These are phyloP conservation scores for Porites divaricata DNA, from an alignment of 92 coral and sea anemone species.

Conservation along the genomic window DNA sequence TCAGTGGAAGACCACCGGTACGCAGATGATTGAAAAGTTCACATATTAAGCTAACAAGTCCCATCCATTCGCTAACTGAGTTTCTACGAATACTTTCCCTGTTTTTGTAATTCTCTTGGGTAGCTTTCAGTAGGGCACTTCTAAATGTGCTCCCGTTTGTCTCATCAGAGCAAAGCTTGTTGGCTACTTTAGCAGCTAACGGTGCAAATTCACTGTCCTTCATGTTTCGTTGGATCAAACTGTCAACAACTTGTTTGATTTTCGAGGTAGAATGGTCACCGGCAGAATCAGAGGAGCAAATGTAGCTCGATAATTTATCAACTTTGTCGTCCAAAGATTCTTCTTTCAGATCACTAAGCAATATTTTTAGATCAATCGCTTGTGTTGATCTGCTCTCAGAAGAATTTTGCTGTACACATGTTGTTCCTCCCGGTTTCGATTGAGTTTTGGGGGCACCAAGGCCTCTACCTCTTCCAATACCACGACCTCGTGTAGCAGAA, in stretches of 20 bases:
- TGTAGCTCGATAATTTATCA: conserved; percentile 25
- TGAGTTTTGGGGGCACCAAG: conserved; percentile 27
- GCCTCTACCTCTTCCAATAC: conserved; percentile 87
- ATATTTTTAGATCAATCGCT: conserved; percentile 2
- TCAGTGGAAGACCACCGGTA: conserved; percentile 72
- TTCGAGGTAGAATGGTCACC: conserved; percentile 30
- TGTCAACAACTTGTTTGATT: conserved; percentile 62
- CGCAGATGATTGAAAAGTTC: conserved; percentile 79
- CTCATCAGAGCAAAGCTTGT: conserved; percentile 59
- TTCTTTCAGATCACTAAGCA: conserved; percentile 15
- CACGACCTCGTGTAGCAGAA: conserved; percentile 75
- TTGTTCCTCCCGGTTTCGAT: conserved; percentile 58
- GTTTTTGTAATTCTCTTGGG: conserved; percentile 87
- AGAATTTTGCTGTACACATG: conserved; percentile 9
- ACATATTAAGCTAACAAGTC: conserved; percentile 76
- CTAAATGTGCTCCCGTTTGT: conserved; percentile 75
- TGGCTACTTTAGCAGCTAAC: conserved; percentile 63
- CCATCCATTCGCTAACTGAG: conserved; percentile 70
- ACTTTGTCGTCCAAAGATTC: not conserved
- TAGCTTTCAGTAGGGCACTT: conserved; percentile 62
- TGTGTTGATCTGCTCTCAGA: not conserved
- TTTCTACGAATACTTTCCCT: conserved; percentile 63
- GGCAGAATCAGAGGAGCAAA: conserved; percentile 28
- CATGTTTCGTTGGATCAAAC: conserved; percentile 63
- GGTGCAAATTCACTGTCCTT: conserved; percentile 68